These are phyloP conservation scores for Heterotilapia buettikoferi DNA, from an alignment of 2,113 vertebrate species.

Conservation along the genomic window DNA sequence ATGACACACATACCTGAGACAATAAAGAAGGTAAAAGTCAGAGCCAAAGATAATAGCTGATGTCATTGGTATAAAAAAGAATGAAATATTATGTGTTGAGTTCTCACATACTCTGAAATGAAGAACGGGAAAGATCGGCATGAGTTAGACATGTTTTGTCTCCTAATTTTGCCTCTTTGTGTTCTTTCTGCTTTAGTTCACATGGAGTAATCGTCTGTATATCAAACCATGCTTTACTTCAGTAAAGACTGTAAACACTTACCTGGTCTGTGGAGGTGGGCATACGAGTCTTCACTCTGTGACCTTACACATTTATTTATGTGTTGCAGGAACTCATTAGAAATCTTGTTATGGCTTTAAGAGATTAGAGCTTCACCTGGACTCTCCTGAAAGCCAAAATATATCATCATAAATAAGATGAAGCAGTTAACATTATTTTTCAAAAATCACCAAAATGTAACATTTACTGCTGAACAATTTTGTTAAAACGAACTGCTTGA, in stretches of 20 bases:
- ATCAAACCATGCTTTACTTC: background rate
- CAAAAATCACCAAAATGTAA: background rate
- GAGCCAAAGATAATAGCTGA: background rate
- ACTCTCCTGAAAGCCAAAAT: background rate
- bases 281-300: background rate
- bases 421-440: background rate
- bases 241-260: background rate
- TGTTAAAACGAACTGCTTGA: background rate
- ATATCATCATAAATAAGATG: background rate
- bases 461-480: background rate
- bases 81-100: background rate
- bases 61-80: background rate
- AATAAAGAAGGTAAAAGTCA: constrained; percentile 14
- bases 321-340: background rate
- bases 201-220: background rate
- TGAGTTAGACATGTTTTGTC: background rate
- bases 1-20: accelerated
- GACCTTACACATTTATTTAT: background rate
- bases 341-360: background rate
- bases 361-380: background rate
- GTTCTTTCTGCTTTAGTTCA: background rate
- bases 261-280: background rate
- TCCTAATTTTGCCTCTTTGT: background rate
- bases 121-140: background rate
- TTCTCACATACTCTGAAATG: background rate